Conservation (phyloP, 2,797 vertebrate species). For the Lepilemur ruficaudatus region DNA sequence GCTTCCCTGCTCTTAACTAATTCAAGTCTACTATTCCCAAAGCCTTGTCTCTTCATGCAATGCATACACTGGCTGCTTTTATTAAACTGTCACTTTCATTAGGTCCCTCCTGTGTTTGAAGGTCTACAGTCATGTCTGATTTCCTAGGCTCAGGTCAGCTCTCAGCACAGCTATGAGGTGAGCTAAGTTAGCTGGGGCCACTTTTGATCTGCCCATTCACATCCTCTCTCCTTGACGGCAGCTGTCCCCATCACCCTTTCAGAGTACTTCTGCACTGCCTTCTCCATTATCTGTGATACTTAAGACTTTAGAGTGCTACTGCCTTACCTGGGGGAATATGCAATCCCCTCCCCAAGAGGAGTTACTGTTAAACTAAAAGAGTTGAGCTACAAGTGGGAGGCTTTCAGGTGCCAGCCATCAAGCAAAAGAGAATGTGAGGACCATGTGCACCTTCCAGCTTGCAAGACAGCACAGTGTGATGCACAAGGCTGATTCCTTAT, state of each 20-base stretch:
- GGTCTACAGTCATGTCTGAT: neutral
- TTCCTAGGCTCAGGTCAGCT: neutral
- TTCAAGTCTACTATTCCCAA: neutral
- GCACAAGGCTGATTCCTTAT: neutral
- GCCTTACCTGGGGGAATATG: neutral
- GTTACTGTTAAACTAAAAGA: neutral
- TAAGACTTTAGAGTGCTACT: neutral
- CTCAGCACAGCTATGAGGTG: neutral
- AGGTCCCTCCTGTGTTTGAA: neutral
- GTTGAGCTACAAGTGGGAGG: neutral
- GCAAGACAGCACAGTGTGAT: neutral
- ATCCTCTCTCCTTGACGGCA: neutral
- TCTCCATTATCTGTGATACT: neutral
- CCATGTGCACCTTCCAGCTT: neutral
- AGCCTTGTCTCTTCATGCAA: neutral
- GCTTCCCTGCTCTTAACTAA: neutral
- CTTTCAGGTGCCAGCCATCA: neutral
- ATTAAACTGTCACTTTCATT: neutral
- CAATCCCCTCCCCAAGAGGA: neutral
- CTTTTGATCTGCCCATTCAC: neutral
- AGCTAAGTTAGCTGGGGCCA: neutral
- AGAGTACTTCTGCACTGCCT: accelerated
- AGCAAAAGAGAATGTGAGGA: neutral
- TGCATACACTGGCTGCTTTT: neutral
- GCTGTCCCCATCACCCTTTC: too few relatives aligned